Base-by-base conservation (phyloP, 2,888 invertebrate genomes). In the Nomada goodeniana region DNA sequence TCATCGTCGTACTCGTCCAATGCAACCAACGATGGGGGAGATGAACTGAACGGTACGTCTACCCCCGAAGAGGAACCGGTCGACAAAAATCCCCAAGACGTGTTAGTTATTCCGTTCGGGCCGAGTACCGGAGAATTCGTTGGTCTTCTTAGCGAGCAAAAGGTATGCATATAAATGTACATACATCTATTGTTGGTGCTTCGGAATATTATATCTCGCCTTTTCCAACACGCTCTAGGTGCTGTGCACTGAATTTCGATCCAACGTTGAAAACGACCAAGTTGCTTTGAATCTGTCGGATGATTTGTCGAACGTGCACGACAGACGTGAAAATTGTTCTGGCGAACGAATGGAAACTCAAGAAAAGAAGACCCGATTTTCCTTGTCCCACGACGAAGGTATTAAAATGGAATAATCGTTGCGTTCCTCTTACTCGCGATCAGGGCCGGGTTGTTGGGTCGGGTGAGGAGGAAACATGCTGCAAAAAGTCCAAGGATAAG, bases 341-440 rank as follows among this genome's bases (percentile, higher is more conserved):
- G 65, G 85, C 0, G 94, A 94, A 70, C 92, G 95, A 9, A 91
- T 91, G 20, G 94, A 94, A 84, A 93, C 91, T 10, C 93, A 94
- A 68, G 94, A 94, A 81, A 94, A 94, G 79, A 89, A 94, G 55
- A 94, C 94, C 2, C 92, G 96, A 50, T 98, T 98, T 94, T 98
- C 98, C 0, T 95, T 97, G 64, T 98, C 97, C 0, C 97, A 97
- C 91, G 98, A 98, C 91, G 98, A 98, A 91, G 92, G 93, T 93
- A 90, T 61, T 57, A 5, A 10, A 59, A 29, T 26, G 2, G 23
- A 23, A 57, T n/a, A 23, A 23, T 57, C n/a, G 2, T 23, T 57
- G 13, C 23, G 9, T 15, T 23, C 13, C 23, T 23, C 13, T 47
- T 47, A 47, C 47, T 13, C 47, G 29, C 29, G 29, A 29, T 29